Conservation (phyloP, 2,113 vertebrate species). For the Chlorodrepanis virens region DNA sequence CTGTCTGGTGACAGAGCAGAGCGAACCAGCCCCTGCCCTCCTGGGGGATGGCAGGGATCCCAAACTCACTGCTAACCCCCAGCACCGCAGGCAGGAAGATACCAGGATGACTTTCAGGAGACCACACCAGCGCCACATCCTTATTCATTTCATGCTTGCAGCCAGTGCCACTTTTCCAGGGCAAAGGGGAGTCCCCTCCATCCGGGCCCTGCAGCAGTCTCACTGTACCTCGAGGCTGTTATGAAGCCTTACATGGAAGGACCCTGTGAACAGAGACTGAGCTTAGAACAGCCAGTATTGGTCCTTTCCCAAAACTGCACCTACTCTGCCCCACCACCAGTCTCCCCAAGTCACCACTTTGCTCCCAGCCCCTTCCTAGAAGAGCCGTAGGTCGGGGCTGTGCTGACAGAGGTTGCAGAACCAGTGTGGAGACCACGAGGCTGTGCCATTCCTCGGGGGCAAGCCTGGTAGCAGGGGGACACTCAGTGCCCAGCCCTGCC, state of each 20-base stretch:
- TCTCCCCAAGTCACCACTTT: background rate
- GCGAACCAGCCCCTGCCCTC: background rate
- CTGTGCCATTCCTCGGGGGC: fast-evolving
- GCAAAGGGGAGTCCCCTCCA: background rate
- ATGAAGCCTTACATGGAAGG: fast-evolving
- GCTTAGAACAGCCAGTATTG: background rate
- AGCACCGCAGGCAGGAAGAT: background rate
- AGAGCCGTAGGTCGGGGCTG: background rate
- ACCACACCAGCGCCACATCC: background rate
- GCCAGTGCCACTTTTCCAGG: background rate
- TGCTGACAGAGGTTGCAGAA: background rate
- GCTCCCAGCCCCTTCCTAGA: background rate
- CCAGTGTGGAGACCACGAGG: fast-evolving
- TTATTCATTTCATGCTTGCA: background rate
- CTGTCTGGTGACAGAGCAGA: background rate
- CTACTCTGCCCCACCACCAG: background rate
- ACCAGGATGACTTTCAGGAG: background rate
- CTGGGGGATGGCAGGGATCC: background rate
- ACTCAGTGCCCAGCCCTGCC: background rate
- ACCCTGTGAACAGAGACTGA: background rate
- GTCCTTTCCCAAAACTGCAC: background rate
- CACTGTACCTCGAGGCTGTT: background rate
- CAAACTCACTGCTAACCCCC: background rate
- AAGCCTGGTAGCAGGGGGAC: background rate
- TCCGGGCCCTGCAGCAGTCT: background rate